Base-by-base conservation (phyloP, 2,797 vertebrate genomes). In the Lithobates pipiens region DNA sequence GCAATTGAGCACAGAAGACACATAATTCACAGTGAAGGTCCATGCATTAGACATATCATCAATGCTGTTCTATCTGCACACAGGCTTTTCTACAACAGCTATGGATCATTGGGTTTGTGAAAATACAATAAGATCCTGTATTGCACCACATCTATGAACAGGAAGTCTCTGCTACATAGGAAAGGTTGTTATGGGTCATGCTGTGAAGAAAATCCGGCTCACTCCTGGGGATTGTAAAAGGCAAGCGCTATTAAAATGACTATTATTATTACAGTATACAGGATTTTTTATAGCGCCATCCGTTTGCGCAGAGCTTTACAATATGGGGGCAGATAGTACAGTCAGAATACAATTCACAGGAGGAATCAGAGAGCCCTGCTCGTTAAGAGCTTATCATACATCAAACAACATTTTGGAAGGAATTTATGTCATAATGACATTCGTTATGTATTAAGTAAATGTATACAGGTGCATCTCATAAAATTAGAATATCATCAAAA, bases 1-100 rank as follows among this genome's bases (percentile, higher is more conserved):
- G 93, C 5, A 85, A 89, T 85, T 82, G 68, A 91, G 79, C 69
- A 87, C 80, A 83, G 63, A 69, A 29, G 25, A 69, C 67, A 77
- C 54, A 77, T 39, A 18, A 70, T 46, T 81, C 25, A 81, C 65
- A 50, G 11, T 18, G 77, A 9, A 68, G 36, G 71, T 15, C 36
- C 34, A 15, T 32, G 27, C n/a, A 21, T 72, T 72, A 84, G 76
- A 67, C 76, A 80, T 29, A 50, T 27, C 42, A 65, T 29, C 36
- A 3, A 74, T 36, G 83, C 25, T 34, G 27, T 16, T 72, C 32
- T 39, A 74, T 85, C 21, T 74, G 23, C 44, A 50, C 50, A 75
- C 70, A 67, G 23, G 6, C 21, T 3, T 63, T 46, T 32, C 54
- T 39, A 46, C 65, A 67, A 34, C 21, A 44, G 46, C 25, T 9